phyloP scores from a whole-genome alignment of 2,888 invertebrate genomes.

The Clusia tigrina region DNA sequence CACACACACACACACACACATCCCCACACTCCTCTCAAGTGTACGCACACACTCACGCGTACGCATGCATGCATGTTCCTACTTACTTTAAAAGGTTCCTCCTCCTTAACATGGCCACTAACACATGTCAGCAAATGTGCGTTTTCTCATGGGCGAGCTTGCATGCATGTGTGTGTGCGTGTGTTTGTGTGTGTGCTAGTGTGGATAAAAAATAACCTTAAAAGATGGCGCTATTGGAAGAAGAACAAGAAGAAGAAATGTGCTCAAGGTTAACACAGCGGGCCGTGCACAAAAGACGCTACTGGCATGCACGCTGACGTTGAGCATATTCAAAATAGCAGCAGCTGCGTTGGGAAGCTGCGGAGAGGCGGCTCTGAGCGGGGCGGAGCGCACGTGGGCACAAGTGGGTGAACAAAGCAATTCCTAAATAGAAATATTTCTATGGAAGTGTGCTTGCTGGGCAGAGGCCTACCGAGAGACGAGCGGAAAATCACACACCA shows the following conservation, averaged over 20 bases:
- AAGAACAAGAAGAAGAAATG: no score
- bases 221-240: not conserved
- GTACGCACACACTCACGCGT: not conserved
- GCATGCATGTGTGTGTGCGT: not conserved
- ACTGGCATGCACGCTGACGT: not conserved
- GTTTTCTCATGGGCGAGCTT: not conserved
- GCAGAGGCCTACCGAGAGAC: no score
- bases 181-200: not conserved
- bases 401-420: no score
- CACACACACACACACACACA: not conserved
- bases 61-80: not conserved
- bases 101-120: not conserved
- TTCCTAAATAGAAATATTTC: no score
- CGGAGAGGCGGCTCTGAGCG: no score
- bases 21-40: not conserved
- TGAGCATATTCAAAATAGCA: not conserved
- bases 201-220: not conserved
- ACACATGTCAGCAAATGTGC: conserved; percentile 11
- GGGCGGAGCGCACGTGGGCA: no score
- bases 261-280: not conserved
- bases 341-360: no score
- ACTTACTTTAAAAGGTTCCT: not conserved
- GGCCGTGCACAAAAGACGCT: not conserved
- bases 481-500: no score
- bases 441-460: no score